These are phyloP conservation scores for Acanthococcus lagerstroemiae DNA, from an alignment of 2,888 invertebrate species.

Conservation along the genomic window DNA sequence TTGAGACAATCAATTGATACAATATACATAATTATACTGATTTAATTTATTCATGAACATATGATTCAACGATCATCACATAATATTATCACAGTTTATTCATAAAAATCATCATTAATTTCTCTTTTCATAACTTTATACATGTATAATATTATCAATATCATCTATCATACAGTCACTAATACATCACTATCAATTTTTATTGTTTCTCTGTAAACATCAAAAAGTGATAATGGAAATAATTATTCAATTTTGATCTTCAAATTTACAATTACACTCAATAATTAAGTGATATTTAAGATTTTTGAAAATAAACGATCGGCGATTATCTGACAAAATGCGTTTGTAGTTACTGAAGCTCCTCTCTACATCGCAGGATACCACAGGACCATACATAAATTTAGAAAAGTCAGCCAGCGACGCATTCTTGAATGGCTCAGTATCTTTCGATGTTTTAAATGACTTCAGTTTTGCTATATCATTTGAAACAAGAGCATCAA, in stretches of 20 bases:
- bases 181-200: too few relatives aligned
- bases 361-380: conserved; percentile 1
- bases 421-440: background rate
- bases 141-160: too few relatives aligned
- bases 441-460: background rate
- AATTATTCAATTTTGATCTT: background rate
- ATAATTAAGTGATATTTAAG: background rate
- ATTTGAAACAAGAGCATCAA: background rate
- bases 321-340: background rate
- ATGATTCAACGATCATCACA: too few relatives aligned
- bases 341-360: background rate
- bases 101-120: too few relatives aligned
- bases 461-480: background rate
- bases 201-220: too few relatives aligned
- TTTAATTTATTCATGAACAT: too few relatives aligned
- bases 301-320: background rate
- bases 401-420: background rate
- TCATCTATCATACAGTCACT: too few relatives aligned
- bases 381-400: background rate
- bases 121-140: too few relatives aligned
- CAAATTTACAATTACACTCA: background rate
- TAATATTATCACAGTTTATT: too few relatives aligned
- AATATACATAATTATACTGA: too few relatives aligned
- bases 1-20: background rate
- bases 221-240: too few relatives aligned